Evolutionary conservation across 1,140 invertebrate species (phyloP).

Genomic region (Callitettix versicolor): DNA sequence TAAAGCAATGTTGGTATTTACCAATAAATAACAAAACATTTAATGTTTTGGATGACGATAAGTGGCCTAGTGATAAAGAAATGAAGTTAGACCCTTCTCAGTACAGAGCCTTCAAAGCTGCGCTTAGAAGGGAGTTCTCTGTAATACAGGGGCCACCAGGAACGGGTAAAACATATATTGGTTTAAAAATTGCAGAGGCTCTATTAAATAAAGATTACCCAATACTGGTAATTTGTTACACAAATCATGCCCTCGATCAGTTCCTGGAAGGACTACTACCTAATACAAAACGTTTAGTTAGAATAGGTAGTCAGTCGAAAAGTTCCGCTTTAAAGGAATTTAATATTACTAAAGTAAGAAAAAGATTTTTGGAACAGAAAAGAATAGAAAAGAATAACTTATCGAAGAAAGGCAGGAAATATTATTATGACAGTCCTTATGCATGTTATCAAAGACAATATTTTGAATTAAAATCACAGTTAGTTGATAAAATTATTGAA

Average conservation of each 20-base stretch:
- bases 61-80: conserved; percentile 33
- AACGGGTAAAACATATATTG: conserved; percentile 69
- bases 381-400: no score
- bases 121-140: conserved; percentile 48
- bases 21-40: not conserved
- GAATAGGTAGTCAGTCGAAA: conserved; percentile 60
- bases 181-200: conserved; percentile 48
- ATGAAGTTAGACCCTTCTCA: conserved; percentile 45
- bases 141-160: conserved; percentile 72
- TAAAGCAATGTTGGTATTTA: no score
- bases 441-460: no score
- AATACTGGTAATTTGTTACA: conserved; percentile 70
- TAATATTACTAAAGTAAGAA: not conserved
- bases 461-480: no score
- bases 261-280: conserved; percentile 60
- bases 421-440: no score
- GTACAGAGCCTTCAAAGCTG: conserved; percentile 42
- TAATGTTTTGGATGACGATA: conserved; percentile 27
- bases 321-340: conserved; percentile 28
- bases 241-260: conserved; percentile 81
- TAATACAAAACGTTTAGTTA: conserved; percentile 48
- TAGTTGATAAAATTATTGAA: no score
- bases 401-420: no score
- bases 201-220: conserved; percentile 44
- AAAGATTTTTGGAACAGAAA: not conserved